A percentile compares a stretch with the other conserved stretches of the same genome.
These are phyloP conservation scores for Pelecanus crispus DNA, from an alignment of 2,113 vertebrate species.

Conservation along the genomic window DNA sequence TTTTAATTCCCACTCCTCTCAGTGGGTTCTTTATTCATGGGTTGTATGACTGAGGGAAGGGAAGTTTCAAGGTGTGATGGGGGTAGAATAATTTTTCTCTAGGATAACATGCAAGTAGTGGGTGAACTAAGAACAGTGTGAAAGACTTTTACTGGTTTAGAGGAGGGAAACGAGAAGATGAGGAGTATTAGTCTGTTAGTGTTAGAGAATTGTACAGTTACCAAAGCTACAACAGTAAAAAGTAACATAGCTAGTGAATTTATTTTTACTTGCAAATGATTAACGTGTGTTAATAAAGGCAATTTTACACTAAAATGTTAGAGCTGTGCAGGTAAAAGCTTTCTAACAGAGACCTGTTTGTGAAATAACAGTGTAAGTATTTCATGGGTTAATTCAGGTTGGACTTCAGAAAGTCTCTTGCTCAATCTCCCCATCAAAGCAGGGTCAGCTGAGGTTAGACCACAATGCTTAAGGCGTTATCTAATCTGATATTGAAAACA, in stretches of 20 bases:
- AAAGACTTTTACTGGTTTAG: background rate
- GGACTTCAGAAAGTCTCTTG: background rate
- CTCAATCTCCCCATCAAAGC: background rate
- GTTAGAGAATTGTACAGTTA: background rate
- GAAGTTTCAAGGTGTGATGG: background rate
- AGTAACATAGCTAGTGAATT: background rate
- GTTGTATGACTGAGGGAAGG: background rate
- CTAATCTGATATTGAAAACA: background rate
- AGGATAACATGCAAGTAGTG: background rate
- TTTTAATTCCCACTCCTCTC: background rate
- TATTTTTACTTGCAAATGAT: background rate
- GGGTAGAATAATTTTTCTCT: background rate
- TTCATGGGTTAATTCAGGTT: background rate
- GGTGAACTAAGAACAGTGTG: background rate
- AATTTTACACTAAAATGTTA: background rate
- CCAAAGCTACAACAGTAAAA: background rate
- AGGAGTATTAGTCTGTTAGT: background rate
- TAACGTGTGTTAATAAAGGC: background rate
- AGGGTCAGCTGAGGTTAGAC: background rate
- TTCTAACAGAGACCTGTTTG: background rate
- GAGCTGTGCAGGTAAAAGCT: background rate
- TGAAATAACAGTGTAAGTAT: background rate
- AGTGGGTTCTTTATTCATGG: background rate
- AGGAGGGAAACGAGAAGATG: background rate
- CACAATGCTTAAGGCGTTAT: background rate